These are phyloP conservation scores for Seira ritae DNA, from an alignment of 2,888 invertebrate species.

Conservation along the genomic window DNA sequence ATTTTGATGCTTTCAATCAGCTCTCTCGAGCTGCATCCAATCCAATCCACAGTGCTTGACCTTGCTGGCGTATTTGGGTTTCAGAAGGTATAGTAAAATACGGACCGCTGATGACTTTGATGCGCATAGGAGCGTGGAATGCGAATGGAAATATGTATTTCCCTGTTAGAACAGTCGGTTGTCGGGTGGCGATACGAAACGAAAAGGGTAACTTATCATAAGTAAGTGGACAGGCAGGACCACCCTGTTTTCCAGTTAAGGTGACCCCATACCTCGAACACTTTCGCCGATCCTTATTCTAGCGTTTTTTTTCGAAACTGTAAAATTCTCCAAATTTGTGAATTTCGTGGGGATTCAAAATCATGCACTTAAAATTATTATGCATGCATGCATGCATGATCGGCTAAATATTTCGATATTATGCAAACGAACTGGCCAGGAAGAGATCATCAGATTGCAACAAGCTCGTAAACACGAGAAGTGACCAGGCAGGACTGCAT, in stretches of 20 bases:
- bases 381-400: too few species aligned
- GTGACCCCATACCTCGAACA: constrained; percentile 69
- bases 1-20: constrained; percentile 9
- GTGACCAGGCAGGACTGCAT: too few species aligned
- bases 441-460: too few species aligned
- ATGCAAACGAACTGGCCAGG: too few species aligned
- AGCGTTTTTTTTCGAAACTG: neutral
- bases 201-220: constrained; percentile 63
- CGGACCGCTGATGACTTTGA: constrained; percentile 39
- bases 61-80: neutral
- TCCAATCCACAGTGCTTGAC: neutral
- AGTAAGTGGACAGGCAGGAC: constrained; percentile 69
- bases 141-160: constrained; percentile 51
- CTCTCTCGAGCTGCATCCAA: neutral
- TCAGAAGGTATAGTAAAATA: constrained; percentile 28
- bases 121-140: constrained; percentile 43
- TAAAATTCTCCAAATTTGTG: too few species aligned
- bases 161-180: constrained; percentile 58
- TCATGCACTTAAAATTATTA: too few species aligned
- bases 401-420: too few species aligned
- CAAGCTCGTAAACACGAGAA: too few species aligned
- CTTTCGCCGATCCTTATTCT: constrained; percentile 26
- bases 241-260: constrained; percentile 73
- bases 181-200: constrained; percentile 59
- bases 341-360: too few species aligned